A percentile compares a stretch with the other conserved stretches of the same genome.
These are phyloP conservation scores for Nomada lathburiana DNA, from an alignment of 2,888 invertebrate species.

Conservation along the genomic window DNA sequence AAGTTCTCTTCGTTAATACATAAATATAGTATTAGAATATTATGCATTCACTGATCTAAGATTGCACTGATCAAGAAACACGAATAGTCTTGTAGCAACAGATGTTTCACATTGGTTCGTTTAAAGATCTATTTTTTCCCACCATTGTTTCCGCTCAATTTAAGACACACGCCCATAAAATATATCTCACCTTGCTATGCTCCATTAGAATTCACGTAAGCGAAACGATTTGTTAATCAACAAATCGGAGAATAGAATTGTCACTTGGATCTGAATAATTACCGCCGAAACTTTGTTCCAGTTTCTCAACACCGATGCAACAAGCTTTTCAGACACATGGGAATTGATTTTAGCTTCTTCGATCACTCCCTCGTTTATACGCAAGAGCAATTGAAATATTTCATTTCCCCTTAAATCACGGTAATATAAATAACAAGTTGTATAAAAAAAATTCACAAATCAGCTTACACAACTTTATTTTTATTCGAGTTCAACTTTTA, in stretches of 20 bases:
- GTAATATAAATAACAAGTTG: background rate
- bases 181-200: background rate
- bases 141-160: background rate
- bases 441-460: background rate
- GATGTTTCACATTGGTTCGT: background rate
- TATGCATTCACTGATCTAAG: background rate
- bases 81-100: background rate
- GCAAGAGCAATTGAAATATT: too few species aligned
- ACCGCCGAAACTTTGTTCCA: background rate
- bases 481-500: background rate
- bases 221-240: background rate
- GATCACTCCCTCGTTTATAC: background rate
- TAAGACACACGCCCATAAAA: background rate
- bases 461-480: background rate
- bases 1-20: too few species aligned
- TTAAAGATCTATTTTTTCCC: background rate
- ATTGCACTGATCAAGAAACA: background rate
- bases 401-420: too few species aligned
- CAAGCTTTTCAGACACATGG: background rate
- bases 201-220: background rate
- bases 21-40: too few species aligned
- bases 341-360: background rate
- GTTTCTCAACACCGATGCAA: background rate
- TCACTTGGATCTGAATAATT: background rate
- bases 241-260: background rate